A percentile compares a stretch with the other conserved stretches of the same genome.
These are phyloP conservation scores for Dioctria linearis DNA, from an alignment of 2,888 invertebrate genomes.

Conservation along the genomic window DNA sequence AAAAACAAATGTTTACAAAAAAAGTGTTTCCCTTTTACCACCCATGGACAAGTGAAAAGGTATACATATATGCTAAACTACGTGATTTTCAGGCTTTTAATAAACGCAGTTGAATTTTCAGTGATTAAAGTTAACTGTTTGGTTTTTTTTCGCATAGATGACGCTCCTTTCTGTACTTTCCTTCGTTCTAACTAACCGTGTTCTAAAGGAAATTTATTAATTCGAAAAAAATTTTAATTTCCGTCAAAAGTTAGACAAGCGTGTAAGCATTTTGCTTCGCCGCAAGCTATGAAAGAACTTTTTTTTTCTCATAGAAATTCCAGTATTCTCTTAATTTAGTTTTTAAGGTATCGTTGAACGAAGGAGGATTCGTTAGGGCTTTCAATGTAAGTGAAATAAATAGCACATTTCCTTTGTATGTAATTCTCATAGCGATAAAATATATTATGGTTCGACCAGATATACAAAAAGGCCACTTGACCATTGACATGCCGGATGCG, in stretches of 20 bases:
- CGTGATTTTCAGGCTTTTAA: not conserved
- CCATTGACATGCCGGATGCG: too few relatives aligned
- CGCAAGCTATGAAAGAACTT: conserved; percentile 4
- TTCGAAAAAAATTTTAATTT: too few relatives aligned
- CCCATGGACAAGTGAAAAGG: not conserved
- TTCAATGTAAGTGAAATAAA: too few relatives aligned
- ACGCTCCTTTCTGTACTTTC: not conserved
- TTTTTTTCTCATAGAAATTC: too few relatives aligned
- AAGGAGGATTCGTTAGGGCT: too few relatives aligned
- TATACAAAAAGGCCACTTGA: too few relatives aligned
- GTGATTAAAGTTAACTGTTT: conserved; percentile 5
- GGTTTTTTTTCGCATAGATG: not conserved
- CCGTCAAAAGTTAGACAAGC: not conserved
- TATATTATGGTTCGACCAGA: too few relatives aligned
- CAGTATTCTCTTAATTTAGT: too few relatives aligned
- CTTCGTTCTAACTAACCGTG: not conserved
- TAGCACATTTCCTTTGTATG: too few relatives aligned
- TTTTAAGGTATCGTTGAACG: too few relatives aligned
- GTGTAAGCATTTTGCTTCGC: conserved; percentile 12
- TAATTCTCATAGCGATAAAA: too few relatives aligned
- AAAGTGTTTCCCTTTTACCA: not conserved
- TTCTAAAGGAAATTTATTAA: too few relatives aligned
- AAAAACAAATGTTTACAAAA: not conserved
- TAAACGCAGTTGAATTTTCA: conserved; percentile 15
- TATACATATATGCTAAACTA: not conserved